A percentile compares a stretch with the other conserved stretches of the same genome.
Conservation (phyloP, 2,113 vertebrate genomes). For the Osmerus eperlanus region DNA sequence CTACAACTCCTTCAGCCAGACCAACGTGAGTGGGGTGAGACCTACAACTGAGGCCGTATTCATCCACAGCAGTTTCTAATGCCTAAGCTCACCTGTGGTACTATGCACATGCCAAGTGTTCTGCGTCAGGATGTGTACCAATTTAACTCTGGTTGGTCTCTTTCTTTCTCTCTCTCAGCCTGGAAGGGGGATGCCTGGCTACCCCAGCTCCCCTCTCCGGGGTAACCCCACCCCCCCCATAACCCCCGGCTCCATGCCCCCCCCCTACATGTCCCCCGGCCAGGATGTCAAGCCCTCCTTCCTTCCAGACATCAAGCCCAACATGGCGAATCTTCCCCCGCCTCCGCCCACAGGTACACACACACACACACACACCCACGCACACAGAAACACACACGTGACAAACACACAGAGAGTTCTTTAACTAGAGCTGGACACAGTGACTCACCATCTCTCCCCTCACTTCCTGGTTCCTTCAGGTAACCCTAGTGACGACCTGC, state of each 20-base stretch:
- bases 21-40: slow-evolving; percentile 74
- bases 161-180: slow-evolving; percentile 65
- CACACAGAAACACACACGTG: neutral
- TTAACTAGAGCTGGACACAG: neutral
- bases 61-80: neutral
- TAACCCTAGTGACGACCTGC: slow-evolving; percentile 83
- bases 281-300: slow-evolving; percentile 87
- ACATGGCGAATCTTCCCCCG: slow-evolving; percentile 69
- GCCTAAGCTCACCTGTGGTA: neutral
- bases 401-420: slow-evolving; percentile 8
- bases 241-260: slow-evolving; percentile 76
- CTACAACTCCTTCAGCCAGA: slow-evolving; percentile 76
- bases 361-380: neutral
- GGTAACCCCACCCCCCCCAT: slow-evolving; percentile 89
- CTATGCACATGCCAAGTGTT: neutral
- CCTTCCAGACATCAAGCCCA: slow-evolving; percentile 85
- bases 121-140: neutral
- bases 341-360: slow-evolving; percentile 62
- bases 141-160: neutral
- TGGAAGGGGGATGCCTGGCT: slow-evolving; percentile 79
- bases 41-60: too few species aligned
- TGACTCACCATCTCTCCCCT: neutral
- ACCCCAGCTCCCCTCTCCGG: slow-evolving; percentile 85
- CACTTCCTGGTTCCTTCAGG: slow-evolving; percentile 53
- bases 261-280: slow-evolving; percentile 79